Base-by-base conservation (phyloP, 2,888 invertebrate genomes). In the Aproaerema taeniolella region DNA sequence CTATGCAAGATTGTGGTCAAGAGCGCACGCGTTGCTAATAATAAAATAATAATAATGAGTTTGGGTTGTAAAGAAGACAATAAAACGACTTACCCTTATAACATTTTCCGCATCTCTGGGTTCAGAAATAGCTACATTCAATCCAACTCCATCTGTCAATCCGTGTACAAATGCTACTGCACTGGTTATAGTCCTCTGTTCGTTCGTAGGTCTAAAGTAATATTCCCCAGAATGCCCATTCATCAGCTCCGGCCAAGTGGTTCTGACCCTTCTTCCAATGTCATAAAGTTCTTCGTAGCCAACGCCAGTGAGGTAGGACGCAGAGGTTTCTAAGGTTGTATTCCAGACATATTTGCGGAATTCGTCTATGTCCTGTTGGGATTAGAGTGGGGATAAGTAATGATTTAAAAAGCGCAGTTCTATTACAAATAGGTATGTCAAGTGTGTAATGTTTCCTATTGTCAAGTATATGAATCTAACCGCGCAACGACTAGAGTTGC, bases 301-400 rank as follows among this genome's bases (percentile, higher is more conserved):
- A 1, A 52, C 52, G 0, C 80, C 78, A 0, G 93, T 91, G 47
- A 94, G 76, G 41, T 72, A 78, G n/a, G 89, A 81, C 9, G 88
- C 87, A 11, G 88, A 78, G 1, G 78, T 73, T 10, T 86, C 80
- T 10, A 94, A 74, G 29, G 90, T 90, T 0, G 80, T 67, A 53
- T 92, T 89, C 89, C 92, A 92, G 9, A 76, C 75, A 92, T 92
- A 93, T 45, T 83, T 81, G 55, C 85, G 87, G 29, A 95, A 74
- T 43, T 89, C 82, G 31, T 91, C 88, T 24, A 92, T 77, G 63
- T 95, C 95, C 61, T 89, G 77, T n/a, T 0, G 41, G 47, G 24
- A 25, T n/a, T n/a, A n/a, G n/a, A n/a, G n/a, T n/a, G n/a, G n/a
- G n/a, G n/a, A n/a, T n/a, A n/a, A n/a, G n/a, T n/a, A n/a, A n/a